Evolutionary conservation across 2,888 invertebrate genomes (phyloP).

Genomic region (Acrocera orbiculus): DNA sequence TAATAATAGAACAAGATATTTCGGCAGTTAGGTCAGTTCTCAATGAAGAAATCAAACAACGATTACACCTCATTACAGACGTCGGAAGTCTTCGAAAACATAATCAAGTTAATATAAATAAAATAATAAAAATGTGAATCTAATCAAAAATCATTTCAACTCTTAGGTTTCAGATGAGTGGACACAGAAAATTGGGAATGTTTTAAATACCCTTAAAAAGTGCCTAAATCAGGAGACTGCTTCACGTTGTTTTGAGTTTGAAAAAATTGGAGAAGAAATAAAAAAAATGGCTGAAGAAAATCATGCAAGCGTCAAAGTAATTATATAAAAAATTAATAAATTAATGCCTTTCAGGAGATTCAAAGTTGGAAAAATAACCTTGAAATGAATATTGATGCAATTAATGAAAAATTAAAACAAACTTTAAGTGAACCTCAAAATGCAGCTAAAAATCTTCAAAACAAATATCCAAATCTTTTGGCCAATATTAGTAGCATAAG

Average conservation of each 20-base stretch:
- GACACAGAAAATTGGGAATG: constrained; percentile 22
- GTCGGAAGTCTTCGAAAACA: constrained; percentile 29
- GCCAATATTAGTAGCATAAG: no score
- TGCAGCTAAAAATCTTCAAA: no score
- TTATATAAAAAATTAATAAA: no score
- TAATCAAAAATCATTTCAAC: background rate
- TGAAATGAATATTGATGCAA: no score
- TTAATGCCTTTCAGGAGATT: no score
- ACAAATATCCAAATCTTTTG: no score
- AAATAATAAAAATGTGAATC: background rate
- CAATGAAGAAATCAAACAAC: constrained; percentile 30
- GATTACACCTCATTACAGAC: constrained; percentile 28
- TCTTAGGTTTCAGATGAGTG: constrained; percentile 24
- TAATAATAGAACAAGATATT: constrained; percentile 23
- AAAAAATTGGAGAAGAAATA: constrained; percentile 37
- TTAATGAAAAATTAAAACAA: constrained; percentile 1
- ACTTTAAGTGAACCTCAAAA: no score
- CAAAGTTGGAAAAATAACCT: no score
- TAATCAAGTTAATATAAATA: constrained; percentile 18
- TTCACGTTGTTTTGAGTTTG: constrained; percentile 33
- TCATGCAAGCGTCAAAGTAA: constrained; percentile 32
- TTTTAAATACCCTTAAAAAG: constrained; percentile 31
- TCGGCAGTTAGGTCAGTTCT: constrained; percentile 21
- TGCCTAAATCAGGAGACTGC: constrained; percentile 36
- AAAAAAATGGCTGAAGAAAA: constrained; percentile 31